Base-by-base conservation (phyloP, 2,113 vertebrate genomes). In the Oxyura jamaicensis region DNA sequence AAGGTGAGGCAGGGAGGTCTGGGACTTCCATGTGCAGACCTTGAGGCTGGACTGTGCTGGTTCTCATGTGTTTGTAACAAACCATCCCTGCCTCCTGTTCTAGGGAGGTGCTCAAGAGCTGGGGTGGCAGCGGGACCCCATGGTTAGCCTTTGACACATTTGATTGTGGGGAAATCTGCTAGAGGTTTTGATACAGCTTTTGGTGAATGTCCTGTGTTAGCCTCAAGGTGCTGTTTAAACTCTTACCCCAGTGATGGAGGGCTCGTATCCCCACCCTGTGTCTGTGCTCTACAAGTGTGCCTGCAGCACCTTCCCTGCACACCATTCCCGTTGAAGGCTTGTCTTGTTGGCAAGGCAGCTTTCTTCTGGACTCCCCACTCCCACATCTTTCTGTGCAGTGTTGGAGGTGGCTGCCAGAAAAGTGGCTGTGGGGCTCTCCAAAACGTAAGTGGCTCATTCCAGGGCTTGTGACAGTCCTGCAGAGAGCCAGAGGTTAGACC, bases 61-160 rank as follows among this genome's bases (percentile, higher is more conserved):
- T 52, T 36, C 25, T 29, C 25, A 10, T 20, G 26, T 21, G 46
- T 28, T 19, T 26, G 26, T 29, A 36, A 28, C n/a, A 26, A n/a
- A 50, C 16, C 11, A 19, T 26, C 16, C 23, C 11, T n/a, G 20
- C 13, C 31, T n/a, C n/a, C 26, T 10, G 52, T 72, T 53, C 28
- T 35, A 72, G 69, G 36, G 35, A 13, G 20, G 8, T 7, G 10
- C 3, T 58, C 3, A 1, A 71, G 22, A 19, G 3, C 15, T 46
- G 19, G 5, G 19, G 46, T 0, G 5, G 10, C 5, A 28, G 11
- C 7, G 5, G 6, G 17, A 63, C 3, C 5, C 3, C 1, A 2
- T 60, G 48, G 1, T 52, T 5, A 18, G 33, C 26, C 29, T 91
- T 42, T 72, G 35, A 4, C 18, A 15, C 29, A 1, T 73, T 25